phyloP scores from a whole-genome alignment of 2,888 invertebrate species.

The Petrolisthes manimaculis region DNA sequence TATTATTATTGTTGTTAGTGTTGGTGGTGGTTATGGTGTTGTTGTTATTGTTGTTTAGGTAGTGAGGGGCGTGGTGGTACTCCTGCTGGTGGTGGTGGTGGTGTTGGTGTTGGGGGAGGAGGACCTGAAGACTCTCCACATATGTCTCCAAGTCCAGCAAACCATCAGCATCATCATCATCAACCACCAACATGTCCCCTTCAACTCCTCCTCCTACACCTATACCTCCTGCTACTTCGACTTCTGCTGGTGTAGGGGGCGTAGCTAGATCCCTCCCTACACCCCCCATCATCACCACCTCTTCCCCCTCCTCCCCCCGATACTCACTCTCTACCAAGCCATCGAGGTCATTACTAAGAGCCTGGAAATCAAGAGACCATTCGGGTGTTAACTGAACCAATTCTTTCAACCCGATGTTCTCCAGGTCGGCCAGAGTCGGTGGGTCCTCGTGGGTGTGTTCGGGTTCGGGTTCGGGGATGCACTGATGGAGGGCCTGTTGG shows the following conservation, averaged over 20 bases:
- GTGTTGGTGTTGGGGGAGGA: constrained; percentile 22
- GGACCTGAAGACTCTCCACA: constrained; percentile 16
- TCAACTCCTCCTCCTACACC: too few species aligned
- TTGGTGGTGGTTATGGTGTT: not conserved
- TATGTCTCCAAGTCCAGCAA: not conserved
- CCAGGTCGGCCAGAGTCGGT: constrained; percentile 51
- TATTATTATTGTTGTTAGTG: too few species aligned
- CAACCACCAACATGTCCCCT: not conserved
- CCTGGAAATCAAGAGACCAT: constrained; percentile 42
- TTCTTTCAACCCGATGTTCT: constrained; percentile 58
- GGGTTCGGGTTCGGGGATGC: not conserved
- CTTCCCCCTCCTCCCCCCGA: not conserved
- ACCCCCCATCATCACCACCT: not conserved
- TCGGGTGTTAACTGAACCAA: constrained; percentile 50
- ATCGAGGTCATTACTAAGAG: constrained; percentile 42
- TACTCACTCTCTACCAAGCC: constrained; percentile 6
- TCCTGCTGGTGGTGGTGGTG: not conserved
- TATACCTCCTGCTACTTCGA: not conserved
- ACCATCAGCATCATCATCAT: not conserved
- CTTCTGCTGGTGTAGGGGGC: constrained; percentile 37
- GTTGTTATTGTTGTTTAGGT: too few species aligned
- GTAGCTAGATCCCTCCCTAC: constrained; percentile 38
- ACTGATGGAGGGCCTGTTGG: not conserved
- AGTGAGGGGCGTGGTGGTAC: not conserved
- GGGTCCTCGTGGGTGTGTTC: constrained; percentile 11